Evolutionary conservation across 92 coral and sea anemone species (phyloP).

Genomic region (Meandrina meandrites): DNA sequence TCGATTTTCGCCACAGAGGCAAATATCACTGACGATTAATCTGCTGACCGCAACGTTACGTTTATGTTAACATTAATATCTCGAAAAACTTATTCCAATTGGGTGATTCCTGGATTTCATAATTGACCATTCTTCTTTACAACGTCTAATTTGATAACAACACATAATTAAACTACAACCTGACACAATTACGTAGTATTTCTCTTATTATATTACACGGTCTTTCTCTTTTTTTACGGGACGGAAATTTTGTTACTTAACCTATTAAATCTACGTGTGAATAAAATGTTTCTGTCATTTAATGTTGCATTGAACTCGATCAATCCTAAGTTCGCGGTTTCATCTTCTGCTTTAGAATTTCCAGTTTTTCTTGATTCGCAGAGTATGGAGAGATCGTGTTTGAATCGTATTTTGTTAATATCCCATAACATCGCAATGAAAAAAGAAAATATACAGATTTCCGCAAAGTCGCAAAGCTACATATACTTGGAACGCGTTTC

Average conservation of each 20-base stretch:
- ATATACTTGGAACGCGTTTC: neutral
- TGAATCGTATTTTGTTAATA: neutral
- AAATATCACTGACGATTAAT: conserved; percentile 10
- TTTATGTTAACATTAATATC: neutral
- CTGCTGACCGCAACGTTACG: neutral
- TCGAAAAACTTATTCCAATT: neutral
- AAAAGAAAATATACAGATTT: neutral
- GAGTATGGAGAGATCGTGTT: neutral
- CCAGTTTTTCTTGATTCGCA: neutral
- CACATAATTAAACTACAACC: conserved; percentile 12
- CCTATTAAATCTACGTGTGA: neutral
- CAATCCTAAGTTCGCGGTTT: neutral
- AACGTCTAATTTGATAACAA: conserved; percentile 29
- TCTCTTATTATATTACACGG: neutral
- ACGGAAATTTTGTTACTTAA: neutral
- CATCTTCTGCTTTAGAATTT: neutral
- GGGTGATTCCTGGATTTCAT: neutral
- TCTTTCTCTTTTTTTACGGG: neutral
- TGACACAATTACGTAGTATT: neutral
- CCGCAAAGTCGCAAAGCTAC: neutral
- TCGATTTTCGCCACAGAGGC: neutral
- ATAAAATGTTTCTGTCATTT: neutral
- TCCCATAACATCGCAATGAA: neutral
- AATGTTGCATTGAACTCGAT: neutral
- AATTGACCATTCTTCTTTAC: neutral